phyloP scores from a whole-genome alignment of 2,113 vertebrate genomes.

The Physeter macrocephalus region DNA sequence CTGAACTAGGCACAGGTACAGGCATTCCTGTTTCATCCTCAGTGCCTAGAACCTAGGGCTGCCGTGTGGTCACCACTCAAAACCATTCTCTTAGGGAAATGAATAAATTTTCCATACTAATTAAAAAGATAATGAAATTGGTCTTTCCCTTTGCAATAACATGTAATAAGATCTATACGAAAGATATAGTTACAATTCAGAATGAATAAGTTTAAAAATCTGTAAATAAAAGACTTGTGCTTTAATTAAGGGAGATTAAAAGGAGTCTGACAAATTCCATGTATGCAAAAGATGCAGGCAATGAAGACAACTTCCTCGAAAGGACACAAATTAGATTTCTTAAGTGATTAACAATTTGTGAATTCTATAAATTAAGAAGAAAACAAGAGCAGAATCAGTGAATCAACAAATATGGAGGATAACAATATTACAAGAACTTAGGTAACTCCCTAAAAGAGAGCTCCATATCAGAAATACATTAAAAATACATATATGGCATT shows the following conservation, averaged over 20 bases:
- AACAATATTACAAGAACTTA: background rate
- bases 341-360: background rate
- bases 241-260: background rate
- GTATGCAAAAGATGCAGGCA: background rate
- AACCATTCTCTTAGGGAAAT: background rate
- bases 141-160: slow-evolving; percentile 15
- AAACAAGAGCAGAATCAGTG: background rate
- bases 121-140: background rate
- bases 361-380: slow-evolving; percentile 22
- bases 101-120: background rate
- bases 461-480: background rate
- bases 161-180: background rate
- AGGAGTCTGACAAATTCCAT: background rate
- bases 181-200: background rate
- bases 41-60: background rate
- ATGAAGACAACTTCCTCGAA: background rate
- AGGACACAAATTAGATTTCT: background rate
- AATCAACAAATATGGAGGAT: background rate
- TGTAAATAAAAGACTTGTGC: background rate
- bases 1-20: background rate
- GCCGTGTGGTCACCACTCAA: background rate
- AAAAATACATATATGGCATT: background rate
- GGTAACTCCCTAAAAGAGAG: background rate
- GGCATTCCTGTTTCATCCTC: background rate
- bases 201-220: background rate